Conservation (phyloP, 2,888 invertebrate genomes). For the Unio pictorum region DNA sequence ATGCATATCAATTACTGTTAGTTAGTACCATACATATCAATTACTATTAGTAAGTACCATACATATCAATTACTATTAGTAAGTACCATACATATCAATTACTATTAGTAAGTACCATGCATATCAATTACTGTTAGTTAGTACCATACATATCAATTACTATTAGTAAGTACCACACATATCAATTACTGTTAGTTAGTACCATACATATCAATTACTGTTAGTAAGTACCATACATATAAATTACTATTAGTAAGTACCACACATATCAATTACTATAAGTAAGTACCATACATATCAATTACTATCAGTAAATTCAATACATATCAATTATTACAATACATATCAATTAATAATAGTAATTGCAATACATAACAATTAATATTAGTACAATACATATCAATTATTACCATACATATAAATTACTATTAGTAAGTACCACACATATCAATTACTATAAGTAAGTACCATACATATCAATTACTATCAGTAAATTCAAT, state of each 20-base stretch:
- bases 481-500: too few species aligned
- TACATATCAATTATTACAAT: too few species aligned
- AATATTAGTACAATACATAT: too few species aligned
- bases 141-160: conserved; percentile 13
- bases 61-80: conserved; percentile 45
- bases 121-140: conserved; percentile 16
- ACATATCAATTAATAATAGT: too few species aligned
- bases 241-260: too few species aligned
- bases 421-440: background rate
- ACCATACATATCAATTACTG: background rate
- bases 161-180: too few species aligned
- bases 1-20: conserved; percentile 35
- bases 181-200: conserved; percentile 51
- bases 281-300: too few species aligned
- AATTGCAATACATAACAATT: too few species aligned
- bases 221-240: too few species aligned
- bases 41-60: too few species aligned
- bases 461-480: conserved; percentile 31
- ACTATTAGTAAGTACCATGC: conserved; percentile 7
- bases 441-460: conserved; percentile 11
- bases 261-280: too few species aligned
- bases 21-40: conserved; percentile 34
- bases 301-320: too few species aligned
- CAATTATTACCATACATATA: background rate
- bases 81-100: conserved; percentile 20